These are phyloP conservation scores for Epistrophe grossulariae DNA, from an alignment of 2,888 invertebrate genomes.

Conservation along the genomic window DNA sequence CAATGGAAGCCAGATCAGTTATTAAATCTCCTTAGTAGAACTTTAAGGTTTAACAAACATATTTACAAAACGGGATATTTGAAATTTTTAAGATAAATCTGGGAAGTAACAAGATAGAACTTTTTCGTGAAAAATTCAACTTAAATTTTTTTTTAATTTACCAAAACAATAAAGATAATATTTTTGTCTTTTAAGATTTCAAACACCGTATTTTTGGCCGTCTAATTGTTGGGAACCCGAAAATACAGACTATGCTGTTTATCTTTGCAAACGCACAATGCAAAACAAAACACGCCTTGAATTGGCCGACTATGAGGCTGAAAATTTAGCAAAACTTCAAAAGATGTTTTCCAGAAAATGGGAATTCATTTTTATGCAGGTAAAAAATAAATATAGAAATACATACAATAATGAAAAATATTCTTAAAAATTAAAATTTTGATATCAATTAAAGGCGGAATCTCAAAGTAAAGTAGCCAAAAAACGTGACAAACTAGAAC, in stretches of 20 bases:
- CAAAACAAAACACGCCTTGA: constrained; percentile 99
- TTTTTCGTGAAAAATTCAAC: too few relatives aligned
- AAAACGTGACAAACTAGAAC: constrained; percentile 98
- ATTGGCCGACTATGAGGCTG: constrained; percentile 99
- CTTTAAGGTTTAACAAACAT: too few relatives aligned
- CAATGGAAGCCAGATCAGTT: too few relatives aligned
- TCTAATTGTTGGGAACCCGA: constrained; percentile 99
- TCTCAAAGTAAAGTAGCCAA: constrained; percentile 95
- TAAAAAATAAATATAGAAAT: constrained; percentile 56
- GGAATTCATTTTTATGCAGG: constrained; percentile 99
- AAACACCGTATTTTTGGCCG: constrained; percentile 99
- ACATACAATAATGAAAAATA: neutral
- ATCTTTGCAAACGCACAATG: constrained; percentile 99
- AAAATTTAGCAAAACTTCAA: constrained; percentile 97
- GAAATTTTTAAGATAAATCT: too few relatives aligned
- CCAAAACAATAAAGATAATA: neutral
- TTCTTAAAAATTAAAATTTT: neutral
- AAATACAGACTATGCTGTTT: constrained; percentile 99
- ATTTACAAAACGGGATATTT: too few relatives aligned
- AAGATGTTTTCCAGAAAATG: constrained; percentile 99
- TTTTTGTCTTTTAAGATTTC: constrained; percentile 86
- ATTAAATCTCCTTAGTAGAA: too few relatives aligned
- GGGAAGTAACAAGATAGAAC: too few relatives aligned
- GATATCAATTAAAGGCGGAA: constrained; percentile 83
- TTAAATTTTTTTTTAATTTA: neutral